Evolutionary conservation across 2,113 vertebrate genomes (phyloP), one percentile per base, ranked within the genome.

Genomic region (Pelecanoides urinatrix): DNA sequence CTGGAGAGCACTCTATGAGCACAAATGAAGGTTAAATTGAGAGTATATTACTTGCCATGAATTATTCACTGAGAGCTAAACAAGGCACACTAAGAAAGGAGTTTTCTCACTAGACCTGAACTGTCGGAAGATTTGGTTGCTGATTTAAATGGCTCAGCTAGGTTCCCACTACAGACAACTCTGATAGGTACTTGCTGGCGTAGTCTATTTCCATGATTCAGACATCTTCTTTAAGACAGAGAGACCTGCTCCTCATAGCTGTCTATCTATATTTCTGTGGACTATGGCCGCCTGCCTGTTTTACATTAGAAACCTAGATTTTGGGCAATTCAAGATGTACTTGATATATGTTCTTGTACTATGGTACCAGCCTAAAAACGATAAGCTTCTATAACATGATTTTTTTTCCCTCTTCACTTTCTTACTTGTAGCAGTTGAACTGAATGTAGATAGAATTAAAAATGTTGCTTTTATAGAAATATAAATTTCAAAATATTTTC

Each of bases 11-110:
- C 76, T 90, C 56, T 49, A 3, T 25, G n/a, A 86, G 71, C 52
- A 83, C 67, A 78, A 78, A 85, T 76, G 66, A 95, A 95, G 92
- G 87, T 94, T 93, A 93, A 91, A 89, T 44, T 78, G 56, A 79
- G 93, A 82, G 62, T 84, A 56, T 44, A 68, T 92, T 92, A 75
- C 79, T 91, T 68, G 56, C 44, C 58, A 89, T 95, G 45, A 96
- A 95, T 94, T 94, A 96, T 95, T 95, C 78, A 93, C 47, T 59
- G 38, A 73, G 26, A 65, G 22, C 61, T 95, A 88, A 93, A 92
- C 23, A 79, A 58, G 20, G 26, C 42, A 86, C 42, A 83, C 13
- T 19, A 84, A 55, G 50, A 81, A 77, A 73, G 40, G 40, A 52
- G 29, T 86, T 84, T 94, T 96, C 38, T 89, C 65, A n/a, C 45